Evolutionary conservation across 2,113 vertebrate genomes (phyloP).

Genomic region (Eonycteris spelaea): DNA sequence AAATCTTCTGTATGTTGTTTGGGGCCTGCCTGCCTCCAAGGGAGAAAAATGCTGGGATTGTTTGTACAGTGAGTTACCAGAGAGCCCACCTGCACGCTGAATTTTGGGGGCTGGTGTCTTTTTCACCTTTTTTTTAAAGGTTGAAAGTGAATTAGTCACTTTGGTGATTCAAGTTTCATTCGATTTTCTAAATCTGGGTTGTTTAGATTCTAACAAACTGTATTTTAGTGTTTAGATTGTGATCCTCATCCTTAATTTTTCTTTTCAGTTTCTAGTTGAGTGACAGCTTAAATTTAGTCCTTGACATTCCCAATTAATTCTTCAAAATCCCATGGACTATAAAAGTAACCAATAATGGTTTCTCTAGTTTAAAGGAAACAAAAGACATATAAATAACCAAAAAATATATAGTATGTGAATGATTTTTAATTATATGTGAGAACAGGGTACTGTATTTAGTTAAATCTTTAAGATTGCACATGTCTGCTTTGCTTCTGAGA

Average conservation of each 20-base stretch:
- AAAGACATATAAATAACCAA: slow-evolving; percentile 35
- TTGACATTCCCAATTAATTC: slow-evolving; percentile 1
- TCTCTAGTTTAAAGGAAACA: slow-evolving; percentile 39
- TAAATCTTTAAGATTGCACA: background rate
- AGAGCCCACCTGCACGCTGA: background rate
- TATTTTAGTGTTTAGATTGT: background rate
- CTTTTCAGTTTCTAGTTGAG: slow-evolving; percentile 15
- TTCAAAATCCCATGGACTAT: slow-evolving; percentile 7
- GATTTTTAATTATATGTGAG: slow-evolving; percentile 25
- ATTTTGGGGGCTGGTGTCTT: background rate
- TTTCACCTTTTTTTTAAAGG: background rate
- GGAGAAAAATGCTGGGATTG: no score
- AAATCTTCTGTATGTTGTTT: background rate
- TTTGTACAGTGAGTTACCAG: background rate
- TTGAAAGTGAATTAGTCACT: background rate
- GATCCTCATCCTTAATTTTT: background rate
- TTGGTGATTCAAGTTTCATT: background rate
- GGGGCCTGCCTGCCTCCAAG: background rate
- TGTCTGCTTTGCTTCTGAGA: background rate
- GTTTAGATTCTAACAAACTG: slow-evolving; percentile 7
- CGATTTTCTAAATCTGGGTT: background rate
- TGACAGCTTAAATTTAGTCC: background rate
- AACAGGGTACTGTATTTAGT: background rate
- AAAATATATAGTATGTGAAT: background rate
- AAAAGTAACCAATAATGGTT: slow-evolving; percentile 1